Evolutionary conservation across 2,888 invertebrate species (phyloP).

Genomic region (Punctoribates punctum): DNA sequence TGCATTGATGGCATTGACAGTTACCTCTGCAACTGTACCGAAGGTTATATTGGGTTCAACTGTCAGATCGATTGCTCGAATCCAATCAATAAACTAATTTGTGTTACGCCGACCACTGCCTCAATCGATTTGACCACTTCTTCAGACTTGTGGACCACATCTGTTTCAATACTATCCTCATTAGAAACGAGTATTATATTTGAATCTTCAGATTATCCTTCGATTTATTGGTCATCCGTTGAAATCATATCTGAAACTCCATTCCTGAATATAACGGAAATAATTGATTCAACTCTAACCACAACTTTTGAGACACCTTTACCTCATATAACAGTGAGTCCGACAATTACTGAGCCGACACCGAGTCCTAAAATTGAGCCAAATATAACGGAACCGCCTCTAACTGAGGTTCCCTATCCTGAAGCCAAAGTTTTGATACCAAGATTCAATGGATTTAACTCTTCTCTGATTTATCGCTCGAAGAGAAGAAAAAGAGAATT

Average conservation of each 20-base stretch:
- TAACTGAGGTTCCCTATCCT: background rate
- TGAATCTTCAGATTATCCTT: background rate
- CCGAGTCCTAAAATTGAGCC: background rate
- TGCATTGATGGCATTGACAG: slow-evolving; percentile 39
- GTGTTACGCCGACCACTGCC: background rate
- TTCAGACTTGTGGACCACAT: background rate
- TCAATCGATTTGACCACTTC: background rate
- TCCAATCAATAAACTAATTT: background rate
- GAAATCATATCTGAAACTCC: background rate
- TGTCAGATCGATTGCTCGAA: slow-evolving; percentile 37
- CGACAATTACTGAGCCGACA: background rate
- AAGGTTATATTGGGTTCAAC: background rate
- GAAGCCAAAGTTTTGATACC: background rate
- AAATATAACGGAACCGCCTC: background rate
- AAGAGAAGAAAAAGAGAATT: slow-evolving; percentile 15
- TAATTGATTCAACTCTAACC: background rate
- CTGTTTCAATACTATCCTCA: background rate
- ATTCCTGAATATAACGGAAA: background rate
- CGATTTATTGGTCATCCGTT: background rate
- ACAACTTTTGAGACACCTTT: background rate
- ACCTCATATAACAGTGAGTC: background rate
- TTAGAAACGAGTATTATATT: background rate
- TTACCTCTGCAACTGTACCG: slow-evolving; percentile 12
- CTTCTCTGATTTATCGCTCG: background rate
- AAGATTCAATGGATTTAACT: slow-evolving; percentile 13